Conservation (phyloP, 2,888 invertebrate species). For the Leucoma salicis region DNA sequence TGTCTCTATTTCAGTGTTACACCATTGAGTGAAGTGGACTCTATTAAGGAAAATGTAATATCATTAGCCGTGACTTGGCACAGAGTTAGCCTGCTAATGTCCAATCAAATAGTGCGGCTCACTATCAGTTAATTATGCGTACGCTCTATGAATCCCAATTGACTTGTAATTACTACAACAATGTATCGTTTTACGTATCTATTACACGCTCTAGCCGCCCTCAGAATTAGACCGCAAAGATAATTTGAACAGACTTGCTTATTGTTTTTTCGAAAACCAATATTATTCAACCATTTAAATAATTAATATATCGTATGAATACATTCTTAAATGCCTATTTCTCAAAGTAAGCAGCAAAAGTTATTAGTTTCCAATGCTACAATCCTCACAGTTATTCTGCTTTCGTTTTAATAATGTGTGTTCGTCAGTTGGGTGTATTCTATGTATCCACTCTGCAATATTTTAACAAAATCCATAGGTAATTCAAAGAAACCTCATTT, state of each 20-base stretch:
- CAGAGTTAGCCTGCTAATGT: conserved; percentile 70
- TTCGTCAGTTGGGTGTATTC: no score
- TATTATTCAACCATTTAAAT: no score
- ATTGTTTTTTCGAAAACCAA: no score
- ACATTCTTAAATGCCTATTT: no score
- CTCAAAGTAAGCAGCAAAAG: no score
- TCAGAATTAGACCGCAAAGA: background rate
- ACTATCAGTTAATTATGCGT: conserved; percentile 69
- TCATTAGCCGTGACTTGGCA: conserved; percentile 75
- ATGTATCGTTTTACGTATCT: conserved; percentile 35
- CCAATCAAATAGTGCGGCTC: conserved; percentile 68
- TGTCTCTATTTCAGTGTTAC: conserved; percentile 17
- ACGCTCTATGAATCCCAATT: conserved; percentile 70
- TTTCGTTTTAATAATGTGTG: no score
- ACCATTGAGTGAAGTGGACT: conserved; percentile 29
- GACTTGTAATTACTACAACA: conserved; percentile 54
- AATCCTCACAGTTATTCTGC: no score
- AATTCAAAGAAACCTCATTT: conserved; percentile 4
- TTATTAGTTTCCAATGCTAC: no score
- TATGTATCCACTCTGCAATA: no score
- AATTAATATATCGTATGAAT: no score
- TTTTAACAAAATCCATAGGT: background rate
- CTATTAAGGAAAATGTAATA: conserved; percentile 48
- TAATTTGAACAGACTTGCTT: no score
- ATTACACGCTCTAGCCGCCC: conserved; percentile 10